These are phyloP conservation scores for Nothoprocta perdicaria DNA, from an alignment of 2,113 vertebrate genomes.

Conservation along the genomic window DNA sequence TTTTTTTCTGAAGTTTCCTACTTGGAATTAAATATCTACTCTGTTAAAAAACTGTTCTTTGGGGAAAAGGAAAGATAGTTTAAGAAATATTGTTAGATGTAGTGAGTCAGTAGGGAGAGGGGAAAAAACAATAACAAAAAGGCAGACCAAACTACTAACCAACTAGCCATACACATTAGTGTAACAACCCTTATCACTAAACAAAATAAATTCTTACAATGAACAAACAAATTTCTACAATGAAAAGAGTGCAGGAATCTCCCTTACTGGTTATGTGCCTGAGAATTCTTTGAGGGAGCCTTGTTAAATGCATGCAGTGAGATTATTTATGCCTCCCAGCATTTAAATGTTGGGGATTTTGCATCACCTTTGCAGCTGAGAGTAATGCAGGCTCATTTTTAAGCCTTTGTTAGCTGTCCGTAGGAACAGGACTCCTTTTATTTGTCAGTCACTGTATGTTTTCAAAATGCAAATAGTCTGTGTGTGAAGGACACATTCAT, in stretches of 20 bases:
- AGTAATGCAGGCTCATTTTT: neutral
- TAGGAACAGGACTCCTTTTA: neutral
- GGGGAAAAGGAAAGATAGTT: neutral
- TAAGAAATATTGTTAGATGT: neutral
- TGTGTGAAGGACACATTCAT: neutral
- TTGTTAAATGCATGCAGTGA: neutral
- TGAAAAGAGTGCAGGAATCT: neutral
- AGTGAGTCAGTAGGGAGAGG: neutral
- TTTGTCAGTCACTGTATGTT: neutral
- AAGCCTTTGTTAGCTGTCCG: neutral
- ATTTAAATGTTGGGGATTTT: neutral
- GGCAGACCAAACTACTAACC: neutral
- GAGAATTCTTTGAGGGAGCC: neutral
- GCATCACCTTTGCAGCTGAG: neutral
- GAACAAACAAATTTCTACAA: neutral
- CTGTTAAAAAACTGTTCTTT: neutral
- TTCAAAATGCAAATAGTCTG: neutral
- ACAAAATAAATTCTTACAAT: neutral
- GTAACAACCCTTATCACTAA: neutral
- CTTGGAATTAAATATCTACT: neutral
- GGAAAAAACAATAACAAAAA: neutral
- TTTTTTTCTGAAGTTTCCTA: neutral
- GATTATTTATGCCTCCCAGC: neutral
- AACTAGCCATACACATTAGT: neutral
- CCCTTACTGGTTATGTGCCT: neutral